Conservation (phyloP, 2,797 vertebrate genomes). For the Spinibarbus caldwelli region DNA sequence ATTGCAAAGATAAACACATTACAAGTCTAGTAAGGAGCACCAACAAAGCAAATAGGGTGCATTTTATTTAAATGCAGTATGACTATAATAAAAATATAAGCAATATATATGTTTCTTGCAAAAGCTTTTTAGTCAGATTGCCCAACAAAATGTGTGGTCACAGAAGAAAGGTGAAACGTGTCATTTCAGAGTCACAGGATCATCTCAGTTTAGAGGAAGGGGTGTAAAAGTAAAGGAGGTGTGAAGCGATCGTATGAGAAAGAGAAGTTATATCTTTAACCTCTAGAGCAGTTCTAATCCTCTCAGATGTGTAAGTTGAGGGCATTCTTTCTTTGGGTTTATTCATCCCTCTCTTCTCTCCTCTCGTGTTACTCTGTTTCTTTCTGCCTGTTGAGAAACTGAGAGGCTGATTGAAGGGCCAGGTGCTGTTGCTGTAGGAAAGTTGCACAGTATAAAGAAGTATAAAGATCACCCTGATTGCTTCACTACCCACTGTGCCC, state of each 20-base stretch:
- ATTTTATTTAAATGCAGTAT: not conserved
- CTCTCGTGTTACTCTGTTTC: slow-evolving; percentile 51
- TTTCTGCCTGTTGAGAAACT: slow-evolving; percentile 50
- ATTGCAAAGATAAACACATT: not conserved
- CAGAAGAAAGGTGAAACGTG: no score
- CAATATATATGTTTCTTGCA: not conserved
- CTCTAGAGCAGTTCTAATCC: slow-evolving; percentile 52
- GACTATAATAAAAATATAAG: not conserved
- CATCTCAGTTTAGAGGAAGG: slow-evolving; percentile 21
- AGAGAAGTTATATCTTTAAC: slow-evolving; percentile 37
- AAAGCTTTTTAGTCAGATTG: not conserved
- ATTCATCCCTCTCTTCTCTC: slow-evolving; percentile 52
- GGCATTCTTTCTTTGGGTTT: slow-evolving; percentile 53
- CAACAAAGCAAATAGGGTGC: not conserved
- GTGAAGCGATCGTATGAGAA: slow-evolving; percentile 2
- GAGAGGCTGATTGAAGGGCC: slow-evolving; percentile 53
- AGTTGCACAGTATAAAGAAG: slow-evolving; percentile 33
- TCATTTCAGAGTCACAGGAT: slow-evolving; percentile 15
- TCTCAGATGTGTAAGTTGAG: slow-evolving; percentile 46
- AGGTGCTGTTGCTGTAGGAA: slow-evolving; percentile 50
- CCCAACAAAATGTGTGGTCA: not conserved
- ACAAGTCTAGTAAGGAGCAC: not conserved
- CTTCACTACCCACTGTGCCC: slow-evolving; percentile 20
- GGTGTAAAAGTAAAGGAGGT: slow-evolving; percentile 19
- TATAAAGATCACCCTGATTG: slow-evolving; percentile 41